A percentile compares a stretch with the other conserved stretches of the same genome.
Evolutionary conservation across 2,888 invertebrate genomes (phyloP).

Genomic region (Monopis laevigella): DNA sequence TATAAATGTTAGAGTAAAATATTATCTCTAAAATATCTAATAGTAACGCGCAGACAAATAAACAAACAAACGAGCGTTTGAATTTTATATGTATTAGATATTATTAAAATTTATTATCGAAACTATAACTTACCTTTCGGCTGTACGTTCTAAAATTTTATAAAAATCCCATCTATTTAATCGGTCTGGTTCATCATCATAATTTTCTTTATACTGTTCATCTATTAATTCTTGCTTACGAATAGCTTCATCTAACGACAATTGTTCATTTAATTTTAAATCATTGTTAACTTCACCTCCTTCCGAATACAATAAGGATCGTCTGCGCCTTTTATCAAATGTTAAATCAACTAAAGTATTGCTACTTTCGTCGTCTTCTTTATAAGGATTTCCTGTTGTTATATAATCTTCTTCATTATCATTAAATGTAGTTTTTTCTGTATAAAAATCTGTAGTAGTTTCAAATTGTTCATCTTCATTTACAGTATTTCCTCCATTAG

Average conservation of each 20-base stretch:
- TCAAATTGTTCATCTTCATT: neutral
- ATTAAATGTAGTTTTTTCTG: neutral
- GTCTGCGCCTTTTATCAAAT: constrained; percentile 1
- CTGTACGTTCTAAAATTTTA: constrained; percentile 45
- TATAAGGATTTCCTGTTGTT: neutral
- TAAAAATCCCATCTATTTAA: constrained; percentile 58
- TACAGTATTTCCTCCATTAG: neutral
- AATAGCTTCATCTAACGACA: constrained; percentile 17
- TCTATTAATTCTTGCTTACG: constrained; percentile 30
- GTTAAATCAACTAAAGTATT: neutral
- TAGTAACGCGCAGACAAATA: too few relatives aligned
- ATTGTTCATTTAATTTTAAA: neutral
- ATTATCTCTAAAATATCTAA: too few relatives aligned
- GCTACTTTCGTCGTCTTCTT: constrained; percentile 5
- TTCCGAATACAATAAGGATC: constrained; percentile 8
- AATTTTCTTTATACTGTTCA: constrained; percentile 15
- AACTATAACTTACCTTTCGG: constrained; percentile 37
- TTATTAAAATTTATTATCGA: neutral
- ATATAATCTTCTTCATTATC: neutral
- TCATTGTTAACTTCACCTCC: constrained; percentile 5
- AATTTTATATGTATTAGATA: too few relatives aligned
- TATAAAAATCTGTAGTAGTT: neutral
- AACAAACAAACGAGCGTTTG: too few relatives aligned
- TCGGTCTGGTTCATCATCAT: constrained; percentile 9
- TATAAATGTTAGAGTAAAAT: too few relatives aligned